Evolutionary conservation across 2,888 invertebrate genomes (phyloP).

Genomic region (Melipona bicolor): DNA sequence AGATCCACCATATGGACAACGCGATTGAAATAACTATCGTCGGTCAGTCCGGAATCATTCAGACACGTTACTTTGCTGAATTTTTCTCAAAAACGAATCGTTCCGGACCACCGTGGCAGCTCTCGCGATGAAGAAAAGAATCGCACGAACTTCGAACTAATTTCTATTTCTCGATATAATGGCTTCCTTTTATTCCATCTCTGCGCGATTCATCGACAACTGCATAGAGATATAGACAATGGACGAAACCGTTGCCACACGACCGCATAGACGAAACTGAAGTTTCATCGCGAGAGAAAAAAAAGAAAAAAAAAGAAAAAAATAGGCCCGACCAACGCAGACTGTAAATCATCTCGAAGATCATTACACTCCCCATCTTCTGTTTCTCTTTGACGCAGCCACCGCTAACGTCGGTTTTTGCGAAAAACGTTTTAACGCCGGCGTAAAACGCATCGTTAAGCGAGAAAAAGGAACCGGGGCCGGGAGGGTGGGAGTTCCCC

Average conservation of each 20-base stretch:
- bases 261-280: constrained; percentile 27
- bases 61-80: no score
- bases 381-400: constrained; percentile 34
- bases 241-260: constrained; percentile 46
- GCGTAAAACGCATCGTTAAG: constrained; percentile 72
- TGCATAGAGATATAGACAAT: constrained; percentile 49
- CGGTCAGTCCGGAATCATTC: background rate
- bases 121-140: background rate
- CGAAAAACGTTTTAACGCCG: constrained; percentile 65
- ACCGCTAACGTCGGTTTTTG: constrained; percentile 41
- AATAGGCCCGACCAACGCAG: background rate
- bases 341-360: constrained; percentile 61
- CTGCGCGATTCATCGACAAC: constrained; percentile 8
- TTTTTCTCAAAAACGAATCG: no score
- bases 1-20: background rate
- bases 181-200: constrained; percentile 5
- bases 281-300: constrained; percentile 19
- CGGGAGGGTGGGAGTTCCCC: constrained; percentile 5
- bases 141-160: background rate
- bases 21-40: background rate
- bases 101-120: constrained; percentile 1
- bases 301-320: background rate
- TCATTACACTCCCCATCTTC: constrained; percentile 49
- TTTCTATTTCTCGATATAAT: constrained; percentile 3
- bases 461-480: constrained; percentile 38